Percentiles rank a stretch among this genome's conserved stretches.
phyloP scores from a whole-genome alignment of 2,113 vertebrate genomes.

The Saguinus imperator region DNA sequence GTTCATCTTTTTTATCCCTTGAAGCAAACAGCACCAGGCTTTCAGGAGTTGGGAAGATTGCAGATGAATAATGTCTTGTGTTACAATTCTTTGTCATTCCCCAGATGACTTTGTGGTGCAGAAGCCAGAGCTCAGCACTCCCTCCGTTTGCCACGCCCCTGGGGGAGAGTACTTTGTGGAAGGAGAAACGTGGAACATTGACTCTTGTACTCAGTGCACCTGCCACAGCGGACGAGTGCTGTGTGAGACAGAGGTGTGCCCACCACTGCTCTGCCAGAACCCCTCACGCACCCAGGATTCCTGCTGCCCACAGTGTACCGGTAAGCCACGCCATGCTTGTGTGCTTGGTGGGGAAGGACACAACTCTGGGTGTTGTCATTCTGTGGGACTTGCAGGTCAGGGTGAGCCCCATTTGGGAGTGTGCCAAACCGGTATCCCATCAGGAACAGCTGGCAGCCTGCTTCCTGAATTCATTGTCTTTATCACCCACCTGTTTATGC shows the following conservation, averaged over 20 bases:
- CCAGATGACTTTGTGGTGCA: conserved; percentile 88
- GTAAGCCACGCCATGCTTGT: conserved; percentile 55
- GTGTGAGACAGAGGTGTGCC: conserved; percentile 94
- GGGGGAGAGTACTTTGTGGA: conserved; percentile 93
- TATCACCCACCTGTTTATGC: not conserved
- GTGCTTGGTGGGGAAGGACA: rapidly evolving
- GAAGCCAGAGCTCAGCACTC: conserved; percentile 89
- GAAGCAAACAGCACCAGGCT: not conserved
- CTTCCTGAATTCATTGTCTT: not conserved
- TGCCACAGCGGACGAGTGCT: conserved; percentile 92
- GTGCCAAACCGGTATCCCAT: not conserved
- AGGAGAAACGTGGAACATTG: conserved; percentile 93
- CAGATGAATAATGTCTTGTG: not conserved
- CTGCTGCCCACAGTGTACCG: conserved; percentile 92
- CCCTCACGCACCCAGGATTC: conserved; percentile 92
- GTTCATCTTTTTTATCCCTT: not conserved
- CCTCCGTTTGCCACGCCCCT: conserved; percentile 91
- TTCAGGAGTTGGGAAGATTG: not conserved
- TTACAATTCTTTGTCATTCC: conserved; percentile 51
- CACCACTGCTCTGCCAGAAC: conserved; percentile 91
- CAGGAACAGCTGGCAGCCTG: not conserved
- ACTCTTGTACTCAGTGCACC: conserved; percentile 93
- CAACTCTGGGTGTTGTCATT: rapidly evolving
- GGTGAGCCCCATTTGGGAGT: rapidly evolving
- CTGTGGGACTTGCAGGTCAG: not conserved